Evolutionary conservation across 30 jellyfish, hydroid and myxozoan genomes (phyloP), one percentile per base, ranked within the genome.

Genomic region (Sanderia malayensis): DNA sequence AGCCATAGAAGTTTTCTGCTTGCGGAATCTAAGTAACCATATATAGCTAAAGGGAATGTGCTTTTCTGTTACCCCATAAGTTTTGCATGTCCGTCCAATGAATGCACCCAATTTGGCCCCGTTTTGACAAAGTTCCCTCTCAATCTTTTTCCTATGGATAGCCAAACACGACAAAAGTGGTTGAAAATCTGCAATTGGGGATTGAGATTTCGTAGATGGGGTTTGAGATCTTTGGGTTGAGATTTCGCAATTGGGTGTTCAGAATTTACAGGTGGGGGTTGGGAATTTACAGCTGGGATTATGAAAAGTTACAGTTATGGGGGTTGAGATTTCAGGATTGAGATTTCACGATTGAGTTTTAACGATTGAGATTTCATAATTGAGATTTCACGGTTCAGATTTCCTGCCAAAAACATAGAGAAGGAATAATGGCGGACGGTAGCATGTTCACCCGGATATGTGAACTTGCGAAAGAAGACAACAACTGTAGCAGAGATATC

Each of bases 371-470:
- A 49, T 49, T 49, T 49, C 64, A 8, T 24, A 24, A 18, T 49
- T 49, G 64, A 49, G 64, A 18, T 49, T 49, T 49, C 6, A 19
- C 64, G 64, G 18, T 49, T 49, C 25, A 49, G 64, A 49, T 49
- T 49, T 49, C 64, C 64, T 24, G 64, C 64, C 64, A 49, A 49
- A 49, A 49, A 49, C 64, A 49, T 18, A 49, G 64, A 9, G 64
- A 49, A 49, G 64, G 64, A 49, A 49, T 49, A 49, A 49, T 49
- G 23, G 64, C 64, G 64, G 64, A 49, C 64, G 27, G 25, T 49
- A 49, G 18, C 64, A 49, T 49, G 64, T 49, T 49, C 64, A 49
- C 64, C 55, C 55, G 55, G 15, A 41, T 41, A 41, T 8, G 55
- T 41, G 55, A 41, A 41, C 55, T 41, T 41, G 11, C 55, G 15